Evolutionary conservation across 2,113 vertebrate species (phyloP).

Genomic region (Daphoenositta chrysoptera): DNA sequence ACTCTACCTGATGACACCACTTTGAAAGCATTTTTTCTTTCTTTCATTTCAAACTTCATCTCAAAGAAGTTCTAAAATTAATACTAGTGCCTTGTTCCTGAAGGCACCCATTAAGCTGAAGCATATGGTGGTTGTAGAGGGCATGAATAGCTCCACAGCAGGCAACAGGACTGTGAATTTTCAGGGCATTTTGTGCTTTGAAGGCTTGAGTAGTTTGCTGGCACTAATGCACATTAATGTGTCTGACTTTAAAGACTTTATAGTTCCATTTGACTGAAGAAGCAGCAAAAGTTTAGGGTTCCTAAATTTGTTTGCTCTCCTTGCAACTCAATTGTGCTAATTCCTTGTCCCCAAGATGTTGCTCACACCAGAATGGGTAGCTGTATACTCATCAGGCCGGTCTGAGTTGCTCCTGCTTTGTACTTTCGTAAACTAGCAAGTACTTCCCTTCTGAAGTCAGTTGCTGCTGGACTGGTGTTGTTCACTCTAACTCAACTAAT

Average conservation of each 20-base stretch:
- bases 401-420: neutral
- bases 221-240: neutral
- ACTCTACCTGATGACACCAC: neutral
- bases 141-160: neutral
- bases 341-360: neutral
- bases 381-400: neutral
- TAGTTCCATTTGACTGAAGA: neutral
- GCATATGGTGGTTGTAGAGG: neutral
- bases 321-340: neutral
- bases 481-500: neutral
- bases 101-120: neutral
- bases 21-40: neutral
- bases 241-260: neutral
- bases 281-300: neutral
- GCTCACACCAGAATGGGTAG: neutral
- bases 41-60: neutral
- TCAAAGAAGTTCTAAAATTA: neutral
- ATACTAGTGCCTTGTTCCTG: neutral
- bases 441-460: neutral
- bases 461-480: neutral
- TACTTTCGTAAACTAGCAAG: too few species aligned
- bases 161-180: neutral
- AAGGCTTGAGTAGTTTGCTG: neutral
- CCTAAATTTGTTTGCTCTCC: neutral
- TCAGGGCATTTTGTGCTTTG: neutral